Evolutionary conservation across 2,888 invertebrate species (phyloP).

Genomic region (Tetrapedia diversipes): DNA sequence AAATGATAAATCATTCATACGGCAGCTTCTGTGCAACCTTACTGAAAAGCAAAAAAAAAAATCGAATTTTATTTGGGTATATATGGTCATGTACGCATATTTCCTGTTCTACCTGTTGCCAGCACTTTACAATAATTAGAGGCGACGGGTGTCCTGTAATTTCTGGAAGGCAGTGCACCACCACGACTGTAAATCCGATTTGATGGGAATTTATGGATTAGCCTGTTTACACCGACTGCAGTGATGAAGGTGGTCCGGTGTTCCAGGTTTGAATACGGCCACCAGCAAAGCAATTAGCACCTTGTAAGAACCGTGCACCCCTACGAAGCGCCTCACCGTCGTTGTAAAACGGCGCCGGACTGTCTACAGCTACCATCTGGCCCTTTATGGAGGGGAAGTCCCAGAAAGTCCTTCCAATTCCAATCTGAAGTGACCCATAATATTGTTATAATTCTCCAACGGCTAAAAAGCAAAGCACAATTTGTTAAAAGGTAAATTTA

Average conservation of each 20-base stretch:
- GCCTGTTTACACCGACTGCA: neutral
- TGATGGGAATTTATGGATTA: constrained; percentile 37
- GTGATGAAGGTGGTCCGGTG: neutral
- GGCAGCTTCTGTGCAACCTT: too few relatives aligned
- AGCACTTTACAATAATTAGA: neutral
- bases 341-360: constrained; percentile 30
- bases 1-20: too few relatives aligned
- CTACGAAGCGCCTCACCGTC: too few relatives aligned
- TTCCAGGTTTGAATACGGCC: constrained; percentile 62
- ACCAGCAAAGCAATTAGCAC: constrained; percentile 74
- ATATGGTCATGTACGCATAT: neutral
- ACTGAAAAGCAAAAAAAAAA: too few relatives aligned
- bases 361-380: constrained; percentile 20
- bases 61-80: rapidly evolving
- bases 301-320: constrained; percentile 19
- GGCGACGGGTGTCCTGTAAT: neutral
- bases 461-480: neutral
- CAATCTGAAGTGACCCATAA: constrained; percentile 13
- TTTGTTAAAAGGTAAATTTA: neutral
- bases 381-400: constrained; percentile 37
- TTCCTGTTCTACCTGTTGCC: constrained; percentile 1
- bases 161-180: neutral
- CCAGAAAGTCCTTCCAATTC: constrained; percentile 12
- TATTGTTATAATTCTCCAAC: neutral
- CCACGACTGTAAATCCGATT: constrained; percentile 17